A percentile compares a stretch with the other conserved stretches of the same genome.
phyloP scores from a whole-genome alignment of 2,888 invertebrate species.

The Thecocarcelia acutangulata region DNA sequence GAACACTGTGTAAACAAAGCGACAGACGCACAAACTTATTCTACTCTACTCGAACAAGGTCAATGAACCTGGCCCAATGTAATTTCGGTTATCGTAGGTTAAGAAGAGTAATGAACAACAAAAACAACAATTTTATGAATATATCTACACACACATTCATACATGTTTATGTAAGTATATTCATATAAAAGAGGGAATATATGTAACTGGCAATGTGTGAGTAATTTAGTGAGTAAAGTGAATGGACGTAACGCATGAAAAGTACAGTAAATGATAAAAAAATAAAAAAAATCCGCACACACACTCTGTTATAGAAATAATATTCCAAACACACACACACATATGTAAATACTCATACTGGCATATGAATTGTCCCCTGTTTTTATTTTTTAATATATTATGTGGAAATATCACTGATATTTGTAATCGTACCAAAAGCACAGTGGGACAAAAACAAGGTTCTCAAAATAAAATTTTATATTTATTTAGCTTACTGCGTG shows the following conservation, averaged over 20 bases:
- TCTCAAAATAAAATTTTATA: too few species aligned
- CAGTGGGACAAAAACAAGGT: constrained; percentile 44
- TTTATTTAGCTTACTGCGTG: too few species aligned
- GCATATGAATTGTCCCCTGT: constrained; percentile 49
- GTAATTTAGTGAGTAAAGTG: constrained; percentile 26
- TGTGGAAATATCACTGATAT: constrained; percentile 64
- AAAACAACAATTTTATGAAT: constrained; percentile 7
- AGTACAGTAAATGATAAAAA: constrained; percentile 57
- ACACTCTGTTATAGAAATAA: background rate
- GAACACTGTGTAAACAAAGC: constrained; percentile 1
- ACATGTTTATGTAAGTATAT: too few species aligned
- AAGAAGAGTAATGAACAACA: constrained; percentile 59
- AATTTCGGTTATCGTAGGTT: constrained; percentile 74
- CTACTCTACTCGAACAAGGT: constrained; percentile 64
- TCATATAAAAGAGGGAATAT: constrained; percentile 54
- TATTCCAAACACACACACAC: constrained; percentile 36
- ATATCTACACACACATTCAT: constrained; percentile 14
- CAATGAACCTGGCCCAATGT: constrained; percentile 73
- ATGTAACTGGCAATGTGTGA: constrained; percentile 32
- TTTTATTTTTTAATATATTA: constrained; percentile 48
- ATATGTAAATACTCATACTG: constrained; percentile 25
- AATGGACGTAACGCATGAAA: constrained; percentile 58
- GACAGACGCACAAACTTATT: constrained; percentile 20
- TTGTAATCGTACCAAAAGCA: constrained; percentile 31
- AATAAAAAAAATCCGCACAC: constrained; percentile 19